Evolutionary conservation across 2,888 invertebrate genomes (phyloP), one percentile per base, ranked within the genome.

Genomic region (Lycaena phlaeas): DNA sequence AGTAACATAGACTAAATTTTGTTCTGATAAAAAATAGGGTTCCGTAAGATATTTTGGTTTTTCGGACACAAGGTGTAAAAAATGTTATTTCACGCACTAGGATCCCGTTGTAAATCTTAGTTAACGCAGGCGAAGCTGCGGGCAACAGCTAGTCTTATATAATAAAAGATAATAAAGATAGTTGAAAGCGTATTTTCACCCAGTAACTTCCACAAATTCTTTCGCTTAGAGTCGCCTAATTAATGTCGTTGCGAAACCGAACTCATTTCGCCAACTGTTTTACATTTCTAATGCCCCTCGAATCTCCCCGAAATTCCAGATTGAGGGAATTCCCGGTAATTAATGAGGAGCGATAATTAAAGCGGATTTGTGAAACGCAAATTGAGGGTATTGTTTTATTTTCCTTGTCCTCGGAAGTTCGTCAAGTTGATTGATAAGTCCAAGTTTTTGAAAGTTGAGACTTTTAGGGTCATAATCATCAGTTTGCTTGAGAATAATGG

Each of bases 301-400:
- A 22, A 22, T 22, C 22, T 22, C 22, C 22, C 9, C 9, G 22
- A 22, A 22, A 22, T 22, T 22, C 25, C 52, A 57, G 53, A 56
- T 57, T 56, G 57, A 49, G 55, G 56, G 56, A 63, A 66, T 66
- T 70, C 65, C 64, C 58, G 52, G 62, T 68, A 68, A 71, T 73
- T 72, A 74, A 72, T 69, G 68, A 64, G 64, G 50, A 43, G 48
- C 56, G 56, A 65, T 68, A 67, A 72, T 70, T 68, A 69, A 67
- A 64, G 57, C 55, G 58, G 61, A 62, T 66, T 68, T 63, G 53
- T 48, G 49, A 56, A 48, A 39, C 38, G 40, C 38, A 36, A 44
- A 42, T 50, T 45, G 52, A 50, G 42, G 11, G 12, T 22, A 18
- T 10, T 9, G 59, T 22, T 22, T 22, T 22, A 22, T 22, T 22